These are phyloP conservation scores for Rhea americana DNA, from an alignment of 2,113 vertebrate species.

Conservation along the genomic window DNA sequence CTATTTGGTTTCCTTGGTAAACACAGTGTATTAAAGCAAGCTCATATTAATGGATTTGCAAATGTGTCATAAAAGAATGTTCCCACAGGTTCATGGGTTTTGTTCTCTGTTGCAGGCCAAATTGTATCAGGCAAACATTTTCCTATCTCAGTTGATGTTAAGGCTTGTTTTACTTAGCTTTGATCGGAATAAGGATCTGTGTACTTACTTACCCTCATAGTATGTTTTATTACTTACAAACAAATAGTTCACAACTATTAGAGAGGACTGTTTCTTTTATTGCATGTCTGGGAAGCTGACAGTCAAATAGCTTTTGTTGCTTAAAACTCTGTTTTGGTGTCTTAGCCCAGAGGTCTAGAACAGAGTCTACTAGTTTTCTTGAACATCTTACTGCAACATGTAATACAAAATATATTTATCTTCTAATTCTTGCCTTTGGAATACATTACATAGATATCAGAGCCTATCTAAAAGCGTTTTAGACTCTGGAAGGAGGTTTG, in stretches of 20 bases:
- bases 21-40: not conserved
- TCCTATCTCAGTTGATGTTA: not conserved
- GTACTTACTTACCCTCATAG: not conserved
- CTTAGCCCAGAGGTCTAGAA: not conserved
- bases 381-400: not conserved
- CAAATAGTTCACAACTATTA: not conserved
- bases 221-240: not conserved
- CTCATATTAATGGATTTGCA: not conserved
- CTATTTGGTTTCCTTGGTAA: not conserved
- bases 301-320: not conserved
- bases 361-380: not conserved
- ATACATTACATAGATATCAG: not conserved
- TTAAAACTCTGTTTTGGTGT: not conserved
- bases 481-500: not conserved
- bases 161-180: not conserved
- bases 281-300: not conserved
- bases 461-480: not conserved
- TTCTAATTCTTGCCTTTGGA: not conserved
- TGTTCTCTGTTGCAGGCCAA: not conserved
- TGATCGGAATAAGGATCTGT: not conserved
- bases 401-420: not conserved
- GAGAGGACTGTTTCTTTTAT: not conserved
- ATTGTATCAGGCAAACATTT: not conserved
- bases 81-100: not conserved
- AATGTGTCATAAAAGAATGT: not conserved